Evolutionary conservation across 2,888 invertebrate species (phyloP).

Genomic region (Dryobotodes eremita): DNA sequence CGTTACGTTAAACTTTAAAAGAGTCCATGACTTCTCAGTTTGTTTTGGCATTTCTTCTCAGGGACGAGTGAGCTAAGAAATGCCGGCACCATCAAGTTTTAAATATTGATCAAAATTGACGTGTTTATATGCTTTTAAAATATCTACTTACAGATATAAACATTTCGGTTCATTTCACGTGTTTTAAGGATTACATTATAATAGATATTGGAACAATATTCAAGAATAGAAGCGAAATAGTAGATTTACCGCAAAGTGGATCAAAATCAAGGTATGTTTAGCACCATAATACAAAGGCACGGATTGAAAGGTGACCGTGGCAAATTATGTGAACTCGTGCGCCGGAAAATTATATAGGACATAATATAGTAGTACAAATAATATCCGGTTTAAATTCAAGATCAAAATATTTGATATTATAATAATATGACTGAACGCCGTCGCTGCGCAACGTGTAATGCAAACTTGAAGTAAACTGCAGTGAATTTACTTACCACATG

Average conservation of each 20-base stretch:
- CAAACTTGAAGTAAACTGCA: not conserved
- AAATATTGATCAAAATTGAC: not conserved
- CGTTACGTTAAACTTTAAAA: not conserved
- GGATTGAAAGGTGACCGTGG: constrained; percentile 50
- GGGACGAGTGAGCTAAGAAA: not conserved
- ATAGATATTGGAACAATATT: not conserved
- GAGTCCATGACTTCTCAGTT: not conserved
- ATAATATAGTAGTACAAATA: constrained; percentile 35
- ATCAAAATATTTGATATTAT: constrained; percentile 32
- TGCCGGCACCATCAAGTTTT: not conserved
- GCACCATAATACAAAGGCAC: constrained; percentile 5
- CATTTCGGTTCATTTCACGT: not conserved
- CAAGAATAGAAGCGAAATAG: not conserved
- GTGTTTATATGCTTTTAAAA: not conserved
- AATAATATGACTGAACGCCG: not conserved
- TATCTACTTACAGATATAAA: not conserved
- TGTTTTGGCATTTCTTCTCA: not conserved
- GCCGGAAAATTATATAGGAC: constrained; percentile 48
- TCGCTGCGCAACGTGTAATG: not conserved
- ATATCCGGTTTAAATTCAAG: constrained; percentile 37
- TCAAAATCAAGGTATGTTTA: constrained; percentile 20
- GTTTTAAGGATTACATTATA: not conserved
- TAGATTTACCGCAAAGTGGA: constrained; percentile 17
- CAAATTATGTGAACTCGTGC: constrained; percentile 42
- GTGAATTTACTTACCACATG: not conserved